phyloP scores from a whole-genome alignment of 2,113 vertebrate genomes.

The Ariopsis seemanni region DNA sequence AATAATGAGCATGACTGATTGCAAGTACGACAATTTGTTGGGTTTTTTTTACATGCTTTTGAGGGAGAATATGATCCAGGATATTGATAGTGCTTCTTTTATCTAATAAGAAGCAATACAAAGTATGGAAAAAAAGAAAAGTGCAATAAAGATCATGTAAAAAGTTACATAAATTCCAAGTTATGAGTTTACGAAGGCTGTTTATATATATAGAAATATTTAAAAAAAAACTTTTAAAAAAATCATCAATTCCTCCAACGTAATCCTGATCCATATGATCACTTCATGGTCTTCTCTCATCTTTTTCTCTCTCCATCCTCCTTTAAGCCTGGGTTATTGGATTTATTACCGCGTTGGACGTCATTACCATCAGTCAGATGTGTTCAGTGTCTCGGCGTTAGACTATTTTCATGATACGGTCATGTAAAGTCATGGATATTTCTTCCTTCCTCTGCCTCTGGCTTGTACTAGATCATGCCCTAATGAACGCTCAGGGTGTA shows the following conservation, averaged over 20 bases:
- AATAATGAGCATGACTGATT: slow-evolving; percentile 57
- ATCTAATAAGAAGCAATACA: no score
- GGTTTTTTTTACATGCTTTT: not conserved
- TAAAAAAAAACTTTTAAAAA: not conserved
- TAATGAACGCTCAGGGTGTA: slow-evolving; percentile 1
- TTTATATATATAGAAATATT: not conserved
- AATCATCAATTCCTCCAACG: not conserved
- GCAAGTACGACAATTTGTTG: not conserved
- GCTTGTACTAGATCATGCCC: not conserved
- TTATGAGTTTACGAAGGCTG: slow-evolving; percentile 36
- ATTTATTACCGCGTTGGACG: slow-evolving; percentile 24
- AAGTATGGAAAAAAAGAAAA: no score
- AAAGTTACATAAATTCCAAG: no score
- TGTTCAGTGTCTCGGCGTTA: not conserved
- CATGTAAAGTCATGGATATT: not conserved
- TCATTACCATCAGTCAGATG: slow-evolving; percentile 7
- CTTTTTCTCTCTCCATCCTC: not conserved
- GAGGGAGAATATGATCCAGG: not conserved
- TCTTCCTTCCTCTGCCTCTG: not conserved
- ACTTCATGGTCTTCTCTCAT: slow-evolving; percentile 1
- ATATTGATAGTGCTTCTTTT: not conserved
- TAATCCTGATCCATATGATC: slow-evolving; percentile 30
- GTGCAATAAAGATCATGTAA: no score
- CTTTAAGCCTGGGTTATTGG: slow-evolving; percentile 19
- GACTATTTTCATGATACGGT: not conserved